phyloP scores from a whole-genome alignment of 1,140 invertebrate species.

The Euura saliciscinereae region DNA sequence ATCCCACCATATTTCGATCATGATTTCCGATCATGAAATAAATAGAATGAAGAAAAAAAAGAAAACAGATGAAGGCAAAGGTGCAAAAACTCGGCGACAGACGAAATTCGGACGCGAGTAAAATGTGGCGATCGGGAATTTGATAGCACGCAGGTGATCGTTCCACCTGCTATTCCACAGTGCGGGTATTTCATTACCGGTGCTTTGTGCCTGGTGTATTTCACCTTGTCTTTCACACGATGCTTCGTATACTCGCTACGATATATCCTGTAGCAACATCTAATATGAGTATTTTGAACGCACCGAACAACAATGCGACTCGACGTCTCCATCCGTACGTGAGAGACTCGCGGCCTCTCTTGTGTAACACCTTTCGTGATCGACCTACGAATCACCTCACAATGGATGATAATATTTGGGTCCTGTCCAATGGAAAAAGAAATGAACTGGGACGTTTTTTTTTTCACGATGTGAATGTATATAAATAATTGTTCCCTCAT shows the following conservation, averaged over 20 bases:
- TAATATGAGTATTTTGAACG: neutral
- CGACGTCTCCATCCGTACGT: neutral
- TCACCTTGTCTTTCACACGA: neutral
- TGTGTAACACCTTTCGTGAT: neutral
- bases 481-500: no score
- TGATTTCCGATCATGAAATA: no score
- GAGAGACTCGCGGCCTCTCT: neutral
- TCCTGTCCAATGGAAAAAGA: no score
- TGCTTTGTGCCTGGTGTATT: neutral
- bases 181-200: neutral
- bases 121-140: neutral
- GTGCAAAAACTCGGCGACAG: no score
- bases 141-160: neutral
- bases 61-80: no score
- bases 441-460: no score
- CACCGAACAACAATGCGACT: neutral
- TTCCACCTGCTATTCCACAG: constrained; percentile 4
- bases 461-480: no score
- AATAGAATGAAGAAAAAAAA: no score
- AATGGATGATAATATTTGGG: neutral
- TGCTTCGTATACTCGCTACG: neutral
- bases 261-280: neutral
- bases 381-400: neutral
- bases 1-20: no score
- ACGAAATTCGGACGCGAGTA: no score